Evolutionary conservation across 1,140 invertebrate genomes (phyloP), one percentile per base, ranked within the genome.

Genomic region (Daktulosphaira vitifoliae): DNA sequence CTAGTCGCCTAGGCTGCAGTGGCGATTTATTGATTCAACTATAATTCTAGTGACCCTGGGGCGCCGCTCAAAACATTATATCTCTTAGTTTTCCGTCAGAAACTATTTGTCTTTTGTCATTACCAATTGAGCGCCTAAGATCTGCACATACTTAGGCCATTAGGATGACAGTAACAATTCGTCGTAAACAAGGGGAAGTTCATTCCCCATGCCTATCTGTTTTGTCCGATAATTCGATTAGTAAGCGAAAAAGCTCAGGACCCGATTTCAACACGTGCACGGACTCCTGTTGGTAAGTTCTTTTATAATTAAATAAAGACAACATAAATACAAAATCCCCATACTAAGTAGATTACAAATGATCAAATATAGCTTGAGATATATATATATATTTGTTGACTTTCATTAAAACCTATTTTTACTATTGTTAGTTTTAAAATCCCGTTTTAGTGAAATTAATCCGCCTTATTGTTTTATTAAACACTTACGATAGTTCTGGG

Each of bases 1-100:
- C 20, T 16, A 53, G 51, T 53, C 51, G 51, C 51, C 51, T 52
- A 52, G 50, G 50, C 29, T 33, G 29, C 50, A 52, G 50, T 52
- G 23, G 25, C 29, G 29, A 29, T 26, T 15, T 52, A 52, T 52
- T 25, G 50, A 52, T 52, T 52, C 50, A 52, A 52, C 50, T 52
- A 16, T 52, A 52, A 52, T 52, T 52, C 29, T 29, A 22, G 26
- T 52, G 50, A 52, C 50, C 50, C 26, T 16, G 23, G 29, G 29
- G 5, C 11, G 11, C 29, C 29, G 5, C 29, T 5, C 29, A 11
- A 11, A 33, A 33, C 29, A 11, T 11, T 6, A 33, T 33, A 33
- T 33, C 29, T 11, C 11, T 33, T 33, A 11, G 11, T 33, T 6
- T 6, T 33, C 29, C 29, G 11, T n/a, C 39, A 15, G n/a, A n/a